Evolutionary conservation across 2,888 invertebrate species (phyloP).

Genomic region (Laothoe populi): DNA sequence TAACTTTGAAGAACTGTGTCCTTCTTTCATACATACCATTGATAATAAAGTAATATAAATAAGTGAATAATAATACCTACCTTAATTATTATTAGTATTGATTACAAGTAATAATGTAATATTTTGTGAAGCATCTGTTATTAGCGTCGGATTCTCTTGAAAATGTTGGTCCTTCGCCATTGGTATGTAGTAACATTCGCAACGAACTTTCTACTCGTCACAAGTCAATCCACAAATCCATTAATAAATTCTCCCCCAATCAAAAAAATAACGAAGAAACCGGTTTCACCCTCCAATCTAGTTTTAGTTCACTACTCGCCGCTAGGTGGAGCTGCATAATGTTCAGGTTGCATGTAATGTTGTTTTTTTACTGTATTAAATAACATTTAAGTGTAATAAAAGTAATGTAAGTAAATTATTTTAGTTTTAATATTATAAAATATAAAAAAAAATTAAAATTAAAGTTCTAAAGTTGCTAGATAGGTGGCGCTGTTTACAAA

Average conservation of each 20-base stretch:
- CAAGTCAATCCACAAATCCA: slow-evolving; percentile 14
- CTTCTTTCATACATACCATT: too few relatives aligned
- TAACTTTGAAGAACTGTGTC: too few relatives aligned
- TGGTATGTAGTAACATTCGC: not conserved
- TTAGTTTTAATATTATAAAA: not conserved
- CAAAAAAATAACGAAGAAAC: slow-evolving; percentile 22
- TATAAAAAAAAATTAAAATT: not conserved
- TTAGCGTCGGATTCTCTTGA: too few relatives aligned
- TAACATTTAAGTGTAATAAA: not conserved
- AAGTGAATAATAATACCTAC: too few relatives aligned
- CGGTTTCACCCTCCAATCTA: slow-evolving; percentile 1
- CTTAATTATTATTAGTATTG: too few relatives aligned
- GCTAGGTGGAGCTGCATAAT: slow-evolving; percentile 56
- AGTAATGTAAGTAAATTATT: not conserved
- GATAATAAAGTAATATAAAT: too few relatives aligned
- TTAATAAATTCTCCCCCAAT: slow-evolving; percentile 19
- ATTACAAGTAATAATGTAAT: too few relatives aligned
- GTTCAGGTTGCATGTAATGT: slow-evolving; percentile 31
- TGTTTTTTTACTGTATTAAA: slow-evolving; percentile 33
- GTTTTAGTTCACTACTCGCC: slow-evolving; percentile 49
- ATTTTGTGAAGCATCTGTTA: too few relatives aligned
- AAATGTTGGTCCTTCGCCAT: too few relatives aligned
- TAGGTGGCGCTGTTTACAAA: slow-evolving; percentile 40
- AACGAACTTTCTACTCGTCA: not conserved
- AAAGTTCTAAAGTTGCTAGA: slow-evolving; percentile 22